phyloP scores from a whole-genome alignment of 2,888 invertebrate genomes.

The Amblyjoppa fuscipennis region DNA sequence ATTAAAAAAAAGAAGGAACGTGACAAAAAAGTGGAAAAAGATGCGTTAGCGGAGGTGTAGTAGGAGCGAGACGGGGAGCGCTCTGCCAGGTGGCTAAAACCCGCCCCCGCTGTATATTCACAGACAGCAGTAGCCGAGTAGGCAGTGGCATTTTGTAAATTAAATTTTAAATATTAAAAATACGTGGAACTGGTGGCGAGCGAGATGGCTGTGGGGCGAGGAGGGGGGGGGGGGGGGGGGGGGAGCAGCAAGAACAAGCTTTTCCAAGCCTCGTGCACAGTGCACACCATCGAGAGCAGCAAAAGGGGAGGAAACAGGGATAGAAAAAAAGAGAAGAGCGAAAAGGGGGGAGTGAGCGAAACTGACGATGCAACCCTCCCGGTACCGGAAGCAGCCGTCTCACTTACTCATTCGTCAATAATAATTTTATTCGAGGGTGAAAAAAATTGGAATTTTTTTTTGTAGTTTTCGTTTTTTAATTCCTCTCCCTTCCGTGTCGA shows the following conservation, averaged over 20 bases:
- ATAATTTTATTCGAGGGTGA: constrained; percentile 84
- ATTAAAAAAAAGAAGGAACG: constrained; percentile 11
- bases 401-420: constrained; percentile 84
- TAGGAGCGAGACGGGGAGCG: constrained; percentile 19
- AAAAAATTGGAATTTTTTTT: constrained; percentile 81
- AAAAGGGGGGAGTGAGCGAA: constrained; percentile 31
- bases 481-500: constrained; percentile 4
- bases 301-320: constrained; percentile 39
- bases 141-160: constrained; percentile 84
- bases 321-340: constrained; percentile 46
- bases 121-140: constrained; percentile 70
- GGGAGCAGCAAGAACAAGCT: constrained; percentile 53
- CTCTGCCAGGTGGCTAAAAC: constrained; percentile 40
- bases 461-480: constrained; percentile 42
- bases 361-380: constrained; percentile 54
- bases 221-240: constrained; percentile 19
- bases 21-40: constrained; percentile 27
- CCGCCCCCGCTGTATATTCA: constrained; percentile 61
- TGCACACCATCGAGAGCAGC: constrained; percentile 54
- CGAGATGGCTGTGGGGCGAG: constrained; percentile 30
- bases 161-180: constrained; percentile 86
- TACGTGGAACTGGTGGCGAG: constrained; percentile 75
- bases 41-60: constrained; percentile 59
- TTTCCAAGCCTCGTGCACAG: constrained; percentile 55
- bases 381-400: constrained; percentile 70